Base-by-base conservation (phyloP, 1,140 invertebrate species). In the Centruroides vittatus region DNA sequence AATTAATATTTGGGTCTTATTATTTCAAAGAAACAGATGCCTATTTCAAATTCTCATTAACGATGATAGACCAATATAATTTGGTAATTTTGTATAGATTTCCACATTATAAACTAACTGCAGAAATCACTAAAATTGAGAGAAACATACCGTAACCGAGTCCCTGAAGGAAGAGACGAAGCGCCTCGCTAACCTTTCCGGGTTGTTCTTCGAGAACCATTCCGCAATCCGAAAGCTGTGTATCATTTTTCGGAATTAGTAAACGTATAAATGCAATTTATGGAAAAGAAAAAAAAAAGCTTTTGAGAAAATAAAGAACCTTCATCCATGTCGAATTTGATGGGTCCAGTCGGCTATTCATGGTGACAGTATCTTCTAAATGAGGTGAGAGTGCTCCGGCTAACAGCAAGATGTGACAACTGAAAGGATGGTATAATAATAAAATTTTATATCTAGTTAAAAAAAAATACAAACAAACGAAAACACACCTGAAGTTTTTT, bases 141-240 rank as follows among this genome's bases (percentile, higher is more conserved):
- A 9, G 3, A 10, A 49, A 55, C 86, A 86, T 86, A 93, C 90
- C 88, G 80, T 96, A 99, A 73, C 96, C 96, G 78, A 97, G 89
- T 65, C 96, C 96, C 80, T 99, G 96, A 61, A 99, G 82, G 78
- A 99, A 99, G 61, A 99, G 82, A 71, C 91, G 80, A 75, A 99
- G 89, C 52, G 94, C 93, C 78, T 99, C 94, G 70, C 90, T 87
- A 66, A 99, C 86, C 83, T 98, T 97, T 66, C 83, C 89, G 34
- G 96, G 95, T 75, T 96, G 91, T 75, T 99, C 96, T 78, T 99
- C 96, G 64, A 99, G 75, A 5, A 98, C 92, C 88, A 99, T 93
- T 63, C 94, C 94, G 76, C 93, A 96, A 74, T 98, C 94, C 55
- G 92, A 93, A 66, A 98, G 88, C 86, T 92, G 67, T 10, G 57